Conservation (phyloP, 1,140 invertebrate species). For the Drosophila parvula region DNA sequence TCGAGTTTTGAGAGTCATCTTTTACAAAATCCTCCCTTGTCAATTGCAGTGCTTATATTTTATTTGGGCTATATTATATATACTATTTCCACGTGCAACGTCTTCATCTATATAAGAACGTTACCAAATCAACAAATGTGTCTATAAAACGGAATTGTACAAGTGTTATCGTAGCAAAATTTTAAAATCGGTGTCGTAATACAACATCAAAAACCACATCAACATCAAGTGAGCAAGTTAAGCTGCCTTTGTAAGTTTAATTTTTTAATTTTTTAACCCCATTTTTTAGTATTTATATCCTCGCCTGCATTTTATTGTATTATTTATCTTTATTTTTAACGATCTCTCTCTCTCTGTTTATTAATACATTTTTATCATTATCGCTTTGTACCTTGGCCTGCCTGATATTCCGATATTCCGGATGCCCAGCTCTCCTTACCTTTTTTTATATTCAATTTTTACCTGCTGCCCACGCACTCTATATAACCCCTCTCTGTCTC, state of each 20-base stretch:
- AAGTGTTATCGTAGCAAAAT: constrained; percentile 7
- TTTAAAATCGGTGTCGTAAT: constrained; percentile 5
- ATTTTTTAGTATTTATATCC: constrained; percentile 4
- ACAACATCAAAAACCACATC: constrained; percentile 3
- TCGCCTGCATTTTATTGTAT: constrained; percentile 23
- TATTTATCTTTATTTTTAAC: constrained; percentile 25
- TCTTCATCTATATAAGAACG: constrained; percentile 24
- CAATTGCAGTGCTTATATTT: not conserved
- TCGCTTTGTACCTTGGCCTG: constrained; percentile 26
- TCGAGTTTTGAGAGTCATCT: not conserved
- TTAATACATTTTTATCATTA: constrained; percentile 53
- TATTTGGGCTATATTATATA: not conserved
- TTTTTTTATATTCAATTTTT: constrained; percentile 35
- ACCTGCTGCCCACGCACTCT: constrained; percentile 49
- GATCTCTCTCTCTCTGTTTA: constrained; percentile 17
- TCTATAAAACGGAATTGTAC: not conserved
- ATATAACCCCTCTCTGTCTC: constrained; percentile 15
- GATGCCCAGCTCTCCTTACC: constrained; percentile 21
- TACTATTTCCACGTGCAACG: not conserved
- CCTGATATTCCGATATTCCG: constrained; percentile 24
- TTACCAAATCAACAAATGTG: constrained; percentile 35
- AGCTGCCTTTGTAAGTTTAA: constrained; percentile 54
- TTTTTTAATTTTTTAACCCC: not conserved
- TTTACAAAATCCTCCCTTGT: not conserved
- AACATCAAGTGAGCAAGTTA: constrained; percentile 22